Conservation (phyloP, 2,113 vertebrate genomes). For the Hippopotamus amphibius region DNA sequence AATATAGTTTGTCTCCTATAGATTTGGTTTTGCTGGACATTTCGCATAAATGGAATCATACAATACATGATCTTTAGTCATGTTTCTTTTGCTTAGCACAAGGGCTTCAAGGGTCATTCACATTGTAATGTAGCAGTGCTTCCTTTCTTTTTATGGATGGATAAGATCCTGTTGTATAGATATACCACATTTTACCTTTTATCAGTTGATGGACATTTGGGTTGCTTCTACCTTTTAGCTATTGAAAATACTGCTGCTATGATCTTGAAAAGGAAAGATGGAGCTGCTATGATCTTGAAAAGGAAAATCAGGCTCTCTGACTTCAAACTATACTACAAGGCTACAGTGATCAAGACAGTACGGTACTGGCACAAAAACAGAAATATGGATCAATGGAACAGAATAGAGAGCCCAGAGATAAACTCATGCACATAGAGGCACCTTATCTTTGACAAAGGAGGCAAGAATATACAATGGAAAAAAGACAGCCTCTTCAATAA, state of each 20-base stretch:
- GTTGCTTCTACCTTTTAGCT: slow-evolving; percentile 15
- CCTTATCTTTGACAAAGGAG: too few relatives aligned
- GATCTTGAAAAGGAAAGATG: background rate
- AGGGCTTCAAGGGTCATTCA: background rate
- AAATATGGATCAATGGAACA: too few relatives aligned
- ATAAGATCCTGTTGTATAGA: background rate
- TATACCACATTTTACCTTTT: background rate
- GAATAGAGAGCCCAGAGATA: too few relatives aligned
- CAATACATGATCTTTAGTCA: background rate
- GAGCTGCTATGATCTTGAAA: too few relatives aligned
- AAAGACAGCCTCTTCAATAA: too few relatives aligned
- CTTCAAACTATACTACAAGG: too few relatives aligned
- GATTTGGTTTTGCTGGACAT: background rate
- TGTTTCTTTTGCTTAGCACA: background rate
- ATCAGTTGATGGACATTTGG: background rate
- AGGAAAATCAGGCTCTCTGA: too few relatives aligned
- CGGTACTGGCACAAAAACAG: too few relatives aligned
- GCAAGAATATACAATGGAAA: too few relatives aligned
- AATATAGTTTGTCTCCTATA: background rate
- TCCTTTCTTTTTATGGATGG: background rate
- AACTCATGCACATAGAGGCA: too few relatives aligned
- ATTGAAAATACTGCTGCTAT: background rate
- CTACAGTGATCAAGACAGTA: too few relatives aligned
- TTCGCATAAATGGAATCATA: background rate
- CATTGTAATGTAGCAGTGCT: background rate